Evolutionary conservation across 2,888 invertebrate species (phyloP).

Genomic region (Campaea margaritaria): DNA sequence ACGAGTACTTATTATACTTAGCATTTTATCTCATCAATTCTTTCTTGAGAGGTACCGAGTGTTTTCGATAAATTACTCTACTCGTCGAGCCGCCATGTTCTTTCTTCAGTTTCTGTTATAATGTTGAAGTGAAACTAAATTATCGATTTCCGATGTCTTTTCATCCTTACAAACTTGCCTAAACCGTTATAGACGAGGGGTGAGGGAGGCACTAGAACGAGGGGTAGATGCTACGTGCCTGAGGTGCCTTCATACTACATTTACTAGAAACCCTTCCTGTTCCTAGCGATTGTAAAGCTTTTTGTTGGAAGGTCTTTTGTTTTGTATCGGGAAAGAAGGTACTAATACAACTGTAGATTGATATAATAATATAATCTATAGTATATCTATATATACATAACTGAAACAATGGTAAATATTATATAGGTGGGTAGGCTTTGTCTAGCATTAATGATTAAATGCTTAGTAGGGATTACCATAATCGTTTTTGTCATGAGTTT

Average conservation of each 20-base stretch:
- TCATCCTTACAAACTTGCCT: conserved; percentile 47
- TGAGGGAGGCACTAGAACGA: conserved; percentile 59
- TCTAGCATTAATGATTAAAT: too few relatives aligned
- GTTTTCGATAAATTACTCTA: neutral
- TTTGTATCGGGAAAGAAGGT: neutral
- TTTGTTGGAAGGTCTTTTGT: conserved; percentile 20
- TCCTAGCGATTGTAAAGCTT: conserved; percentile 18
- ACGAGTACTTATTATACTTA: too few relatives aligned
- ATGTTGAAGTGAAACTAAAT: neutral
- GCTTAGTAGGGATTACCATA: too few relatives aligned
- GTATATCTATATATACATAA: too few relatives aligned
- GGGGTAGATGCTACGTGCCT: conserved; percentile 58
- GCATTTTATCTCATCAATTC: too few relatives aligned
- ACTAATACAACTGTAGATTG: too few relatives aligned
- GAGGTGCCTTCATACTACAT: conserved; percentile 55
- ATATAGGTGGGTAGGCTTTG: too few relatives aligned
- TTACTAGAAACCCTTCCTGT: conserved; percentile 41
- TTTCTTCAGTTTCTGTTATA: too few relatives aligned
- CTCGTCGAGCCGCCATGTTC: too few relatives aligned
- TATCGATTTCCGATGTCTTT: conserved; percentile 4
- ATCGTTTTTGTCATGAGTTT: too few relatives aligned
- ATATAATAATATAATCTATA: too few relatives aligned
- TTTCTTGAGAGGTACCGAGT: neutral
- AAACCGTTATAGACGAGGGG: conserved; percentile 34
- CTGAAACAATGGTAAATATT: too few relatives aligned